phyloP scores from a whole-genome alignment of 2,888 invertebrate species.

The Steinernema scapterisci region DNA sequence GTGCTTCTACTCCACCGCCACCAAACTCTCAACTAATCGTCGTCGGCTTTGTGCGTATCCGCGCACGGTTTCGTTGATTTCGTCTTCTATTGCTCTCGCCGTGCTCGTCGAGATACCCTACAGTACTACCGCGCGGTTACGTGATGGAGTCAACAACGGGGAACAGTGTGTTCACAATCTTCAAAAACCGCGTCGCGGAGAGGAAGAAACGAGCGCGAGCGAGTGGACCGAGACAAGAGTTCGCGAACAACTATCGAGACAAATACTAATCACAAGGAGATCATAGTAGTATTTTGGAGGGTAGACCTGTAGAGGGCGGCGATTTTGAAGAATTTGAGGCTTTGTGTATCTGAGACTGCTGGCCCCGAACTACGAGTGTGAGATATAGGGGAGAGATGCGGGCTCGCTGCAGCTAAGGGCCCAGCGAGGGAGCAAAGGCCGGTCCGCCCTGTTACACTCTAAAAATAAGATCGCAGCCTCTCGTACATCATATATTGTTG shows the following conservation, averaged over 20 bases:
- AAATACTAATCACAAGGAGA: conserved; percentile 24
- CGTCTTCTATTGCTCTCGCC: conserved; percentile 26
- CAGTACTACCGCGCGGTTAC: conserved; percentile 22
- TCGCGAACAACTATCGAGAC: background rate
- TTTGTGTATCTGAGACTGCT: conserved; percentile 31
- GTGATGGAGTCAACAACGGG: conserved; percentile 12
- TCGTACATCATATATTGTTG: conserved; percentile 30
- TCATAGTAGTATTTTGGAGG: conserved; percentile 16
- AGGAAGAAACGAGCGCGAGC: background rate
- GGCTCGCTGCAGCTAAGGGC: conserved; percentile 27
- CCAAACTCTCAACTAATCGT: conserved; percentile 1
- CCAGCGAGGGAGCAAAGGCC: conserved; percentile 30
- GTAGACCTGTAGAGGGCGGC: conserved; percentile 26
- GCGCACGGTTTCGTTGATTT: conserved; percentile 23
- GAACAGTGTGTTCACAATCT: background rate
- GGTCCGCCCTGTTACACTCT: conserved; percentile 33
- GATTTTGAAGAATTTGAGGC: conserved; percentile 30
- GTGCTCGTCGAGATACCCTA: conserved; percentile 28
- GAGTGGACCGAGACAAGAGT: background rate
- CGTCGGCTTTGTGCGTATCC: background rate
- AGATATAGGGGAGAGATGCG: conserved; percentile 33
- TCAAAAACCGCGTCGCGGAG: conserved; percentile 8
- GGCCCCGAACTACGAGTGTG: conserved; percentile 29
- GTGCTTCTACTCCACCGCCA: conserved; percentile 14
- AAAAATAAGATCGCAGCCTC: conserved; percentile 30